These are phyloP conservation scores for Coptodon bakossiorum DNA, from an alignment of 2,113 vertebrate genomes.

Conservation along the genomic window DNA sequence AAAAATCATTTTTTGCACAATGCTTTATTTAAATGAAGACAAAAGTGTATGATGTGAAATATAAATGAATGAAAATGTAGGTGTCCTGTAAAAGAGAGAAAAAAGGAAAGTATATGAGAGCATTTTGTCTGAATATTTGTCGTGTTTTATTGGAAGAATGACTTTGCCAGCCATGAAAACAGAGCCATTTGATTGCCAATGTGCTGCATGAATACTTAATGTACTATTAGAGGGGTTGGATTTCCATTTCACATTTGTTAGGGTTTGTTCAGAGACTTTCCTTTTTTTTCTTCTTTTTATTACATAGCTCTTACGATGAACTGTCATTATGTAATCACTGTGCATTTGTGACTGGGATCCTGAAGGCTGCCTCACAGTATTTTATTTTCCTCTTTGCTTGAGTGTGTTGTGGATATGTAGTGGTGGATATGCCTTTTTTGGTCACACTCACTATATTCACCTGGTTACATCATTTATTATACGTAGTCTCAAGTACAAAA, in stretches of 20 bases:
- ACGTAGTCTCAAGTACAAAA: not conserved
- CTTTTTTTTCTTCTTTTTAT: not conserved
- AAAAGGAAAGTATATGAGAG: not conserved
- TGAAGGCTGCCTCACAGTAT: constrained; percentile 26
- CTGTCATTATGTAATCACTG: constrained; percentile 41
- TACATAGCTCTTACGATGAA: constrained; percentile 40
- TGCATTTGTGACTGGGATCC: constrained; percentile 14
- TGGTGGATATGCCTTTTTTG: constrained; percentile 5
- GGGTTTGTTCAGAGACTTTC: constrained; percentile 46
- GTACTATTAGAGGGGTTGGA: constrained; percentile 17
- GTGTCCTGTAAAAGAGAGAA: not conserved
- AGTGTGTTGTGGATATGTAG: not conserved
- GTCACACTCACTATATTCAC: constrained; percentile 18
- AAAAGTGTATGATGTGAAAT: not conserved
- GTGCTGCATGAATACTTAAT: constrained; percentile 59
- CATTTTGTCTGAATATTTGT: not conserved
- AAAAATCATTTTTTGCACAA: not conserved
- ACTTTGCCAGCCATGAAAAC: constrained; percentile 17
- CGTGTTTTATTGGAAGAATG: not conserved
- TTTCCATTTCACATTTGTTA: constrained; percentile 21
- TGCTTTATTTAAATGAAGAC: not conserved
- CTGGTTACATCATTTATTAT: not conserved
- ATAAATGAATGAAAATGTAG: not conserved
- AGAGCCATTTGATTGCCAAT: constrained; percentile 33
- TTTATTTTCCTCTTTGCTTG: constrained; percentile 20